Evolutionary conservation across 2,113 vertebrate species (phyloP).

Genomic region (Aegithalos caudatus): DNA sequence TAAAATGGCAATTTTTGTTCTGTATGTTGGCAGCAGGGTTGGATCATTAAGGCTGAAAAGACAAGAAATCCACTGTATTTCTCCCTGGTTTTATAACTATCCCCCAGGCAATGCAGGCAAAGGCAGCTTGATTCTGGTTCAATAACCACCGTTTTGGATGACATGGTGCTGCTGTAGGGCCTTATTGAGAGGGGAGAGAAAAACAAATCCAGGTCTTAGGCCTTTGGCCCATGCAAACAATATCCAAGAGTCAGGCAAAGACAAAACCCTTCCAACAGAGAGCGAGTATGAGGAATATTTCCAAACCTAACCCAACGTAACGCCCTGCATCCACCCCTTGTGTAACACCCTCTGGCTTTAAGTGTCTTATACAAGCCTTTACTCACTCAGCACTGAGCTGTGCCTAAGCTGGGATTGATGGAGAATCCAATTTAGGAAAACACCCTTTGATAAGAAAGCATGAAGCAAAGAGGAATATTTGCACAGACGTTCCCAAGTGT

Average conservation of each 20-base stretch:
- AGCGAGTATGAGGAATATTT: background rate
- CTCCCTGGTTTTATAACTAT: background rate
- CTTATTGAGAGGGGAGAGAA: background rate
- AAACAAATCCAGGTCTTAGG: background rate
- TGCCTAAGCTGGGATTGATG: slow-evolving; percentile 48
- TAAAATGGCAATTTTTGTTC: background rate
- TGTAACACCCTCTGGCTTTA: slow-evolving; percentile 47
- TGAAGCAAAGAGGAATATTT: background rate
- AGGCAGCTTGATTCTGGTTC: background rate
- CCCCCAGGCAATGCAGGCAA: background rate
- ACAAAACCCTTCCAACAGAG: background rate
- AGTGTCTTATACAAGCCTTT: slow-evolving; percentile 43
- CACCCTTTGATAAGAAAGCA: slow-evolving; percentile 10
- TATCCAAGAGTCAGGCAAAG: background rate
- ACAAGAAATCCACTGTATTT: background rate
- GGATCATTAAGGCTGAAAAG: background rate
- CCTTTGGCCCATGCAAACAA: fast-evolving
- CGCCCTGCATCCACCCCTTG: slow-evolving; percentile 3
- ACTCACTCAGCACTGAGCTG: slow-evolving; percentile 43
- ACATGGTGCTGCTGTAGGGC: background rate
- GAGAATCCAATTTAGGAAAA: slow-evolving; percentile 57
- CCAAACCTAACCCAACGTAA: background rate
- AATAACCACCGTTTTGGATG: background rate
- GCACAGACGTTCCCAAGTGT: background rate
- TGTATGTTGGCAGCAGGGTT: background rate